Percentiles rank a stretch among this genome's conserved stretches.
Conservation (phyloP, 2,113 vertebrate genomes). For the Eubucco bourcierii region DNA sequence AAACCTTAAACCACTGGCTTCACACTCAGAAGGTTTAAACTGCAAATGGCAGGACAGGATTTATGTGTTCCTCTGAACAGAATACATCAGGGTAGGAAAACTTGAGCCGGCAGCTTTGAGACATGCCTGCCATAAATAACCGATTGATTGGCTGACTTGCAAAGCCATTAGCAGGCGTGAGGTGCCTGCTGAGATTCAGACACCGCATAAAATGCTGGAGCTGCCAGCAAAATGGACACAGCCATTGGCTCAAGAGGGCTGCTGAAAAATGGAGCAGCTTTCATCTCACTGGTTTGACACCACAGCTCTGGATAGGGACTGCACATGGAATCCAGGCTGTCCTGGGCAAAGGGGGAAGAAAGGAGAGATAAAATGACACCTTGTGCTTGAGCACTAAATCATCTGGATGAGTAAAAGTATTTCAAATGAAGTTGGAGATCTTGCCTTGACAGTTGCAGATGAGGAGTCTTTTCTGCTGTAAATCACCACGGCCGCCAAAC, state of each 20-base stretch:
- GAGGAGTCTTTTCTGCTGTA: constrained; percentile 12
- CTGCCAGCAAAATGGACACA: constrained; percentile 42
- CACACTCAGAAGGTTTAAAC: constrained; percentile 49
- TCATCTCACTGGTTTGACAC: background rate
- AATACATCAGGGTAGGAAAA: constrained; percentile 48
- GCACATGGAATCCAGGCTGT: background rate
- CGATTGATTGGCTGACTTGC: constrained; percentile 25
- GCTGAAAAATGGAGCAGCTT: background rate
- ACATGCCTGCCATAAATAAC: constrained; percentile 43
- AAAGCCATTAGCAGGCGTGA: constrained; percentile 19
- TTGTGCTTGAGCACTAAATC: constrained; percentile 43
- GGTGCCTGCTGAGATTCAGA: constrained; percentile 36
- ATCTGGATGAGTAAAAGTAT: constrained; percentile 12
- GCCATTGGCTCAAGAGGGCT: background rate
- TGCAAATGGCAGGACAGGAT: constrained; percentile 57
- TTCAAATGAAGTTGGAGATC: background rate
- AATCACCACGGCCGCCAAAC: constrained; percentile 39
- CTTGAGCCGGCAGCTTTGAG: constrained; percentile 32
- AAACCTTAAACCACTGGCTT: constrained; percentile 35
- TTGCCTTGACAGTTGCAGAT: background rate
- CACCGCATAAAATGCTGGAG: background rate
- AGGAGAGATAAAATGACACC: background rate
- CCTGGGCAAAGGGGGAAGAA: background rate
- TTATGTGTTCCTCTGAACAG: constrained; percentile 36
- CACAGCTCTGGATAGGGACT: background rate